Evolutionary conservation across 1,140 invertebrate species (phyloP).

Genomic region (Drosophila punjabiensis): DNA sequence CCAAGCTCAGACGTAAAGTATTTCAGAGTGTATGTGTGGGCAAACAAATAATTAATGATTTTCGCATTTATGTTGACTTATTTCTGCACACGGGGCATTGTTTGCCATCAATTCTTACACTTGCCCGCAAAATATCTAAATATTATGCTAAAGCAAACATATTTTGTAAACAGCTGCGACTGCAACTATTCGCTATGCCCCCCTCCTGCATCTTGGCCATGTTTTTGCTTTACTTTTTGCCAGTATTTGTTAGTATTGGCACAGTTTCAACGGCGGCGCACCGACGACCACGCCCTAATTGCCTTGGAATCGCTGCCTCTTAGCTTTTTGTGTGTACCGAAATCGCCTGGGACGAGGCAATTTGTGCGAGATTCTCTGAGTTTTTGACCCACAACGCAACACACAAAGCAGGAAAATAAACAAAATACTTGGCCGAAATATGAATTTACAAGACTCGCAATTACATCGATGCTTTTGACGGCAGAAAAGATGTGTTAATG

Average conservation of each 20-base stretch:
- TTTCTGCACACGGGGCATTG: slow-evolving; percentile 32
- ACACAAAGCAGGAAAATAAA: slow-evolving; percentile 27
- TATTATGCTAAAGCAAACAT: slow-evolving; percentile 49
- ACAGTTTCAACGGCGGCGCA: slow-evolving; percentile 40
- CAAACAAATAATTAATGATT: slow-evolving; percentile 46
- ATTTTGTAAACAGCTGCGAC: slow-evolving; percentile 52
- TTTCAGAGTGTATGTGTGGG: background rate
- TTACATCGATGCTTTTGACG: slow-evolving; percentile 9
- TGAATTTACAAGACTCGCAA: slow-evolving; percentile 14
- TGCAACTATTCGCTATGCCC: slow-evolving; percentile 30
- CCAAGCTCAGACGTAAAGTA: slow-evolving; percentile 12
- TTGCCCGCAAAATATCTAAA: slow-evolving; percentile 48
- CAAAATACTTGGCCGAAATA: slow-evolving; percentile 24
- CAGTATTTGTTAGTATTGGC: slow-evolving; percentile 41
- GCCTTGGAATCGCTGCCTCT: slow-evolving; percentile 25
- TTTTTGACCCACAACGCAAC: slow-evolving; percentile 26
- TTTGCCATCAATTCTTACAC: slow-evolving; percentile 44
- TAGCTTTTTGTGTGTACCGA: slow-evolving; percentile 23
- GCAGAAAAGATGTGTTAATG: slow-evolving; percentile 3
- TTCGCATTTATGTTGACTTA: slow-evolving; percentile 35
- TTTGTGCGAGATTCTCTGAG: slow-evolving; percentile 13
- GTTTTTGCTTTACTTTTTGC: slow-evolving; percentile 15
- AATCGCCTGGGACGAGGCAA: slow-evolving; percentile 18
- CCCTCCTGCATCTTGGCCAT: slow-evolving; percentile 7
- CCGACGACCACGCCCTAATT: slow-evolving; percentile 50